These are phyloP conservation scores for Gortyna flavago DNA, from an alignment of 2,888 invertebrate genomes.

Conservation along the genomic window DNA sequence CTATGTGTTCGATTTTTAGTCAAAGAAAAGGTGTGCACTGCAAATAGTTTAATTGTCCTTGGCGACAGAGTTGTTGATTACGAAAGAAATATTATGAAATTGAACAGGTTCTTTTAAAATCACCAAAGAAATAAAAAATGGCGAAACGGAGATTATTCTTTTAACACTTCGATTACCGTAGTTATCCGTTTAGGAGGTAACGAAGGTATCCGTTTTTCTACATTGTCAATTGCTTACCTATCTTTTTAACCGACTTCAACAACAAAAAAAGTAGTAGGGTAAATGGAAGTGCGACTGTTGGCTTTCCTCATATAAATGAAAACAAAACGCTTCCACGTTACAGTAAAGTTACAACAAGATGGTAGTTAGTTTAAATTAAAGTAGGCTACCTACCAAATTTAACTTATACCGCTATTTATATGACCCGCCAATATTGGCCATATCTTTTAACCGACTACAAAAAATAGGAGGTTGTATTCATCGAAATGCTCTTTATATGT, in stretches of 20 bases:
- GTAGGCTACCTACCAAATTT: conserved; percentile 3
- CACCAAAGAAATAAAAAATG: neutral
- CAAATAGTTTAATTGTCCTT: neutral
- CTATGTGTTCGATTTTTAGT: neutral
- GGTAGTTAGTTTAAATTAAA: conserved; percentile 5
- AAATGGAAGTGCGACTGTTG: neutral
- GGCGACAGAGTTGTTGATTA: neutral
- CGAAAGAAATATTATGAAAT: neutral
- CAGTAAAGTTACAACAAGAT: neutral
- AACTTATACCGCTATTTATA: conserved; percentile 11
- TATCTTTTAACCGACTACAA: neutral
- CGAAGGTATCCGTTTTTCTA: neutral
- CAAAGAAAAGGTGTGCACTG: neutral
- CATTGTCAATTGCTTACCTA: neutral
- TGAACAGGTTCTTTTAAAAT: neutral
- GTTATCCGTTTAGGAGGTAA: too few relatives aligned
- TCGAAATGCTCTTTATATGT: neutral
- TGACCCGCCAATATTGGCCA: neutral
- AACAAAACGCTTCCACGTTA: neutral
- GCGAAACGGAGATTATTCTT: neutral
- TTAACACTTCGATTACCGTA: too few relatives aligned
- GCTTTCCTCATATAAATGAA: neutral
- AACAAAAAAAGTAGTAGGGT: too few relatives aligned
- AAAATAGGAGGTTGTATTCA: neutral
- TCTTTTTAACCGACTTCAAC: neutral